Conservation (phyloP, 2,797 vertebrate genomes). For the Hirundo rustica region DNA sequence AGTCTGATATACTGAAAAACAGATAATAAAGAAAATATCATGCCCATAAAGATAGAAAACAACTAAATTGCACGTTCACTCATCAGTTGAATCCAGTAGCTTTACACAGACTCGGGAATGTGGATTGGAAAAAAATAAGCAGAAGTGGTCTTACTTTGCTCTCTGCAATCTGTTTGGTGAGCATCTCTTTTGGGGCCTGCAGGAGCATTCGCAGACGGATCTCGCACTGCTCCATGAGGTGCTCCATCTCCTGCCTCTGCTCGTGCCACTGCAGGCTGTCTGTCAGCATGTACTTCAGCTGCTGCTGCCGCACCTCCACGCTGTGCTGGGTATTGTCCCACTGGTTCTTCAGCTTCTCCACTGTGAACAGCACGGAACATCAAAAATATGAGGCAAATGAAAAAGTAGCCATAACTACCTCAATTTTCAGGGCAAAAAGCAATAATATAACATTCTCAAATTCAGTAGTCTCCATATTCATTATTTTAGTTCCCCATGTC, state of each 20-base stretch:
- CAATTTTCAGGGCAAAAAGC: not conserved
- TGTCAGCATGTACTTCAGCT: constrained; percentile 88
- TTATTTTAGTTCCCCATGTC: not conserved
- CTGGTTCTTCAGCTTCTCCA: constrained; percentile 91
- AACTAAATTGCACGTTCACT: not conserved
- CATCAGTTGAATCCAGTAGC: not conserved
- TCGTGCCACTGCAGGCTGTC: constrained; percentile 93
- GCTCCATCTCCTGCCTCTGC: constrained; percentile 83
- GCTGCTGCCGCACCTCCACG: constrained; percentile 86
- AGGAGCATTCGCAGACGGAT: constrained; percentile 82
- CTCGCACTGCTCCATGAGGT: constrained; percentile 86
- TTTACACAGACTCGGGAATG: not conserved
- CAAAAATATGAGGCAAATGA: not conserved
- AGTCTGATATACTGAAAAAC: not conserved
- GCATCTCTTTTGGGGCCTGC: constrained; percentile 82
- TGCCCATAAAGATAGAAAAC: not conserved
- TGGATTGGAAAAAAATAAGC: rapidly evolving
- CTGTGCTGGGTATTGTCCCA: constrained; percentile 94
- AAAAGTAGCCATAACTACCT: not conserved
- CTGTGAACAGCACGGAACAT: constrained; percentile 60
- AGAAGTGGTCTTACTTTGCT: constrained; percentile 82
- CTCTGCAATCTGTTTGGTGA: constrained; percentile 87
- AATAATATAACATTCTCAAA: not conserved
- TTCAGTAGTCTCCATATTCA: not conserved
- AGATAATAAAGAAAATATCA: not conserved